Base-by-base conservation (phyloP, 2,888 invertebrate species). In the Papilio elwesi region DNA sequence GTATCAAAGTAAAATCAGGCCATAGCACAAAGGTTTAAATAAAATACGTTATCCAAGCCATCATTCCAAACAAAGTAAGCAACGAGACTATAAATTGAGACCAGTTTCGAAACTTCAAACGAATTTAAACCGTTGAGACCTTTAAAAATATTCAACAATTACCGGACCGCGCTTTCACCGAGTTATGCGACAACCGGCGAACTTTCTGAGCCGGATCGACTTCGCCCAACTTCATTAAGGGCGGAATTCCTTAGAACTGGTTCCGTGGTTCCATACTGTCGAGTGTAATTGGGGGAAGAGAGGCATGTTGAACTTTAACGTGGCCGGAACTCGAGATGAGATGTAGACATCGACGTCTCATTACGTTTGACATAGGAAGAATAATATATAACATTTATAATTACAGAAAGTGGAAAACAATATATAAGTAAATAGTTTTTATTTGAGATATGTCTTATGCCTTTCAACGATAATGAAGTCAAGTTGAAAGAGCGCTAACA, bases 171-270 rank as follows among this genome's bases (percentile, higher is more conserved):
- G 66, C 71, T 71, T 71, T 71, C 71, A 57, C 65, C 65, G 66
- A 26, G 59, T 43, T 59, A 71, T 26, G 62, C 47, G 59, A 66
- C 70, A 64, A 48, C 16, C 57, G 55, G 52, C 10, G 63, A 57
- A 65, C 55, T 65, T 65, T 65, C 57, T 43, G 65, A 66, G 71
- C 49, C 55, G 70, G 36, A 57, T 55, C 66, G 65, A 65, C 65
- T 65, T 59, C 71, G 52, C 51, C 16, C 57, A 67, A 71, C 55
- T 71, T 67, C 62, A 66, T 71, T 71, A 71, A 71, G 71, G 71
- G 62, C 67, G 66, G 67, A 66, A 71, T 71, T 71, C 71, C 71
- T 71, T 62, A 57, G 57, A 66, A 49, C 62, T 47, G 53, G 53
- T 55, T 16, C n/a, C 71, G 49, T 38, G 36, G 51, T 26, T 63